These are phyloP conservation scores for Nemoura dubitans DNA, from an alignment of 2,888 invertebrate species.

Conservation along the genomic window DNA sequence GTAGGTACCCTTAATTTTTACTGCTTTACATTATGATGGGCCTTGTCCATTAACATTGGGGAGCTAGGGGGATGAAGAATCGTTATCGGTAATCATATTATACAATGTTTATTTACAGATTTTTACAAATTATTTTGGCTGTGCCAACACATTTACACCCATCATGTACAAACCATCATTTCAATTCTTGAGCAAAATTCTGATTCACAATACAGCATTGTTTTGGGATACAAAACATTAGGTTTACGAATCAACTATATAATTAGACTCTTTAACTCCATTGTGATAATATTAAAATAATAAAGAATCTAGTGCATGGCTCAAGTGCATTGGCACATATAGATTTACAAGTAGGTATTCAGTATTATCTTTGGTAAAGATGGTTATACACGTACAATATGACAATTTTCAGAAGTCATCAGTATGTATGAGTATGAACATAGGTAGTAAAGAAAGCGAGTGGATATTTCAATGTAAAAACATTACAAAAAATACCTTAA, in stretches of 20 bases:
- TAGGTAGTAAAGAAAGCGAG: background rate
- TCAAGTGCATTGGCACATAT: background rate
- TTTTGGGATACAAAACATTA: background rate
- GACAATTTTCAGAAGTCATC: background rate
- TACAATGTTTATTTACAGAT: background rate
- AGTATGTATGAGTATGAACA: no score
- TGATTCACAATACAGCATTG: constrained; percentile 4
- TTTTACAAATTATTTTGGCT: background rate
- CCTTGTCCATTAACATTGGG: no score
- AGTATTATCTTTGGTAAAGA: background rate
- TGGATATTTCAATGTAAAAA: no score
- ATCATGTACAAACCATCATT: background rate
- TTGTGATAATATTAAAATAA: background rate
- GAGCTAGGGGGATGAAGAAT: no score
- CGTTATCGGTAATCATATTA: background rate
- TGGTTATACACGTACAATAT: background rate
- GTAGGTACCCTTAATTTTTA: no score
- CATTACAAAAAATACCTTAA: background rate
- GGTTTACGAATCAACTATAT: background rate
- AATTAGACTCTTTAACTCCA: background rate
- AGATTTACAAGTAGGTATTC: background rate
- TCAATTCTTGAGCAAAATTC: background rate
- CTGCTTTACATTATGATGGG: no score
- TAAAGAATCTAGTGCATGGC: background rate
- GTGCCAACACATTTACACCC: background rate